Conservation (phyloP, 2,113 vertebrate species). For the Mormoops blainvillei region DNA sequence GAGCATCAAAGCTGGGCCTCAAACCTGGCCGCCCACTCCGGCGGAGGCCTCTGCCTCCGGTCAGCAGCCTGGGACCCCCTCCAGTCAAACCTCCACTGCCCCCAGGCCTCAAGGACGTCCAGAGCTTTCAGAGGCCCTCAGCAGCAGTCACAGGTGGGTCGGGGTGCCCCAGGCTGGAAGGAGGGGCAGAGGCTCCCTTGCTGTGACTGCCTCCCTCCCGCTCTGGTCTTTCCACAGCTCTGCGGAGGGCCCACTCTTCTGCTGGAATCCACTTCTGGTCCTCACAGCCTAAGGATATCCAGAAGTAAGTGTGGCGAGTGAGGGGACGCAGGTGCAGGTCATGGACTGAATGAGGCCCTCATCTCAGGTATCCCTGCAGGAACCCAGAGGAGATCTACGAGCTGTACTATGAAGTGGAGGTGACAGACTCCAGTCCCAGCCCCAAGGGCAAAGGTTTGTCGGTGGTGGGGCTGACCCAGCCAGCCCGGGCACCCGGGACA, state of each 20-base stretch:
- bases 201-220: not conserved
- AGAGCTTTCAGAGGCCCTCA: not conserved
- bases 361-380: slow-evolving; percentile 18
- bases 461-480: not conserved
- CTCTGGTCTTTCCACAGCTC: not conserved
- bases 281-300: not conserved
- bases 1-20: not conserved
- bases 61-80: slow-evolving; percentile 60
- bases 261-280: not conserved
- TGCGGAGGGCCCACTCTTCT: not conserved
- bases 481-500: not conserved
- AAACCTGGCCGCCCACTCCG: not conserved
- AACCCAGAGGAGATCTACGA: slow-evolving; percentile 45
- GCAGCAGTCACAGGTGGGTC: slow-evolving; percentile 47
- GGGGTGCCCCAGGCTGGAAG: rapidly evolving
- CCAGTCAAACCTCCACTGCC: slow-evolving; percentile 65
- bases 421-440: not conserved
- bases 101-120: slow-evolving; percentile 18
- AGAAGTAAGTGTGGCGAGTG: slow-evolving; percentile 34
- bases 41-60: slow-evolving; percentile 52
- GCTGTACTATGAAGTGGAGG: slow-evolving; percentile 39
- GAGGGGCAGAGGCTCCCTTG: not conserved
- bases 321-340: rapidly evolving
- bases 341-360: not conserved
- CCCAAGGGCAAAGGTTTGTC: slow-evolving; percentile 50